Conservation (phyloP, 2,113 vertebrate species). For the Podocnemis expansa region DNA sequence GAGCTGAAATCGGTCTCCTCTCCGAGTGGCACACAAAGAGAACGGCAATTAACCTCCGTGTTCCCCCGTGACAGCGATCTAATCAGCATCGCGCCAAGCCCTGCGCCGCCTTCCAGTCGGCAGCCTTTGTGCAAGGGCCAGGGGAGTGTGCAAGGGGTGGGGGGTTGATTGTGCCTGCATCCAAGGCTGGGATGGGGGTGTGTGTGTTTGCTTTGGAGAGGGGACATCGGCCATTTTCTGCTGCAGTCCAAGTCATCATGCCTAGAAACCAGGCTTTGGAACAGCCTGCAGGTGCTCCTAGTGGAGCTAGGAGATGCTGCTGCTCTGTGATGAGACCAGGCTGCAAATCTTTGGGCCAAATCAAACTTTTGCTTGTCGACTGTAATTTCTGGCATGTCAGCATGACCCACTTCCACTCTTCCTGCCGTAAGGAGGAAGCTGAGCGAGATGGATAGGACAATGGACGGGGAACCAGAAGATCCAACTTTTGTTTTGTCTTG, state of each 20-base stretch:
- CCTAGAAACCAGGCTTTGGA: accelerated
- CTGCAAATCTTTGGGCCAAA: background rate
- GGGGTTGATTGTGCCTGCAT: accelerated
- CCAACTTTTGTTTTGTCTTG: background rate
- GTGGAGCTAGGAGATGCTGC: background rate
- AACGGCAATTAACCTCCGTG: slow-evolving; percentile 81
- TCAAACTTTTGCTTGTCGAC: background rate
- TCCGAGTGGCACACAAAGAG: slow-evolving; percentile 63
- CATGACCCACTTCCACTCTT: background rate
- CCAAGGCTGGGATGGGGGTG: accelerated
- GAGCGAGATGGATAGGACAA: background rate
- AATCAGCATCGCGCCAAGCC: slow-evolving; percentile 65
- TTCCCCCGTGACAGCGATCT: slow-evolving; percentile 79
- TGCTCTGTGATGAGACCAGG: background rate
- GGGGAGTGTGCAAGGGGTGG: background rate
- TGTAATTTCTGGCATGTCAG: background rate
- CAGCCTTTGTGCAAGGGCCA: background rate
- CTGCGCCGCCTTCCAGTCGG: slow-evolving; percentile 10
- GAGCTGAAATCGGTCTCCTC: slow-evolving; percentile 61
- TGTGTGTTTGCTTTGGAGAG: background rate
- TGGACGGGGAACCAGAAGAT: background rate
- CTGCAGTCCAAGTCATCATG: accelerated
- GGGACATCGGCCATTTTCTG: accelerated
- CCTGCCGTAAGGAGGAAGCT: background rate
- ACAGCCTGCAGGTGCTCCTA: background rate